Conservation (phyloP, 1,140 invertebrate species). For the Drosophila sp. region DNA sequence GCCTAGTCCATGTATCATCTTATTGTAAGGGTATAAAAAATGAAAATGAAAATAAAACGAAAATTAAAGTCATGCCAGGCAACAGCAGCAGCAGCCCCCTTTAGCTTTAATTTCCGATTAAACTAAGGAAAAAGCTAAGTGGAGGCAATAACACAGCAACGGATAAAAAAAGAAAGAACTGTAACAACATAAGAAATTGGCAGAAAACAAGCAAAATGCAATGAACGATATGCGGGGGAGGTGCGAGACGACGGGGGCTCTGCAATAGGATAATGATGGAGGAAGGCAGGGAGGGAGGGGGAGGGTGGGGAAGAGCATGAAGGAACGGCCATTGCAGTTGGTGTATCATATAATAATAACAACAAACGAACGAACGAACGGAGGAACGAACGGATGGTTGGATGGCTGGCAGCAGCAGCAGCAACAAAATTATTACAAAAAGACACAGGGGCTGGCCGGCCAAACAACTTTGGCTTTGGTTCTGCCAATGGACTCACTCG, state of each 20-base stretch:
- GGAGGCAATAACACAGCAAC: constrained; percentile 38
- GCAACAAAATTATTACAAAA: constrained; percentile 76
- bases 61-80: constrained; percentile 77
- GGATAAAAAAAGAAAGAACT: constrained; percentile 33
- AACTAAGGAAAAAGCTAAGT: constrained; percentile 59
- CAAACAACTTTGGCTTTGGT: constrained; percentile 57
- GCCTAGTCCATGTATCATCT: neutral
- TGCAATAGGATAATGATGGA: constrained; percentile 5
- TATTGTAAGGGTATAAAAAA: constrained; percentile 8
- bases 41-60: constrained; percentile 62
- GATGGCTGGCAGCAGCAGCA: constrained; percentile 26
- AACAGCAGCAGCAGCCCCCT: constrained; percentile 42
- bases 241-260: constrained; percentile 20
- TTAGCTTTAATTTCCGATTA: constrained; percentile 82
- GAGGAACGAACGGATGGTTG: constrained; percentile 8
- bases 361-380: constrained; percentile 43
- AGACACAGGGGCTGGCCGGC: constrained; percentile 37
- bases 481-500: constrained; percentile 45
- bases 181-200: constrained; percentile 37
- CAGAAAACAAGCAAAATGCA: constrained; percentile 67
- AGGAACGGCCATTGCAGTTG: constrained; percentile 72
- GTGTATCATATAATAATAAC: constrained; percentile 81
- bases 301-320: neutral
- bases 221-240: constrained; percentile 54
- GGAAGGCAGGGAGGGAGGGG: neutral